phyloP scores from a whole-genome alignment of 2,797 vertebrate genomes.

The Hippocampus kuda region DNA sequence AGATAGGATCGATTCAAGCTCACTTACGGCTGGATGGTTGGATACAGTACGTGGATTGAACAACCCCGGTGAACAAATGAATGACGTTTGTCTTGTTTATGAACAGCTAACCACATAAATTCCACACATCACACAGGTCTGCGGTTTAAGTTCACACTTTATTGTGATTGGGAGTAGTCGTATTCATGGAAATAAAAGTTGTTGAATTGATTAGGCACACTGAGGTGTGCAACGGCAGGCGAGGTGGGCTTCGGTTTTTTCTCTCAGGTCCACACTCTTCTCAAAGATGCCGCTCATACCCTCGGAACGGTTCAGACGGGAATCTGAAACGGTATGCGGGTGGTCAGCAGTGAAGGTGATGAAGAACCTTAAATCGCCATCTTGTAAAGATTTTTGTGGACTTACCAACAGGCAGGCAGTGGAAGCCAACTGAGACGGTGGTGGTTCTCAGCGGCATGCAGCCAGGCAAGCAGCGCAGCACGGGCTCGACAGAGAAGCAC shows the following conservation, averaged over 20 bases:
- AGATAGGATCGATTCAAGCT: too few relatives aligned
- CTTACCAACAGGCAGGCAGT: conserved; percentile 64
- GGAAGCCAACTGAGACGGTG: conserved; percentile 53
- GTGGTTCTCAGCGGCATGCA: conserved; percentile 58
- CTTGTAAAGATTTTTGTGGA: conserved; percentile 13
- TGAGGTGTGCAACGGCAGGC: conserved; percentile 61
- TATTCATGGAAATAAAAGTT: background rate
- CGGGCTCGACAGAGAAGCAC: conserved; percentile 67
- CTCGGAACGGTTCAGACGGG: conserved; percentile 34
- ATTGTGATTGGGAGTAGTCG: background rate
- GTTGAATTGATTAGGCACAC: conserved; percentile 41
- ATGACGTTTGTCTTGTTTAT: background rate
- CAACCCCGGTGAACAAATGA: background rate
- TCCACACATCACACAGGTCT: background rate
- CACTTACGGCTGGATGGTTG: background rate
- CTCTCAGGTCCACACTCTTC: conserved; percentile 59
- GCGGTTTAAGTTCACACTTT: background rate
- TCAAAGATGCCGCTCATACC: conserved; percentile 45
- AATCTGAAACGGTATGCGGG: conserved; percentile 40
- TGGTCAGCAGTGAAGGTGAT: conserved; percentile 5
- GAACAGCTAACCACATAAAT: background rate
- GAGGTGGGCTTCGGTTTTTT: conserved; percentile 56
- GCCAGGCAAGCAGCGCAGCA: conserved; percentile 61
- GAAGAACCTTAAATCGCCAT: background rate
- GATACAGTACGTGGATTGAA: background rate